Percentiles rank a stretch among this genome's conserved stretches.
Evolutionary conservation across 2,113 vertebrate genomes (phyloP).

Genomic region (Heterotis niloticus): DNA sequence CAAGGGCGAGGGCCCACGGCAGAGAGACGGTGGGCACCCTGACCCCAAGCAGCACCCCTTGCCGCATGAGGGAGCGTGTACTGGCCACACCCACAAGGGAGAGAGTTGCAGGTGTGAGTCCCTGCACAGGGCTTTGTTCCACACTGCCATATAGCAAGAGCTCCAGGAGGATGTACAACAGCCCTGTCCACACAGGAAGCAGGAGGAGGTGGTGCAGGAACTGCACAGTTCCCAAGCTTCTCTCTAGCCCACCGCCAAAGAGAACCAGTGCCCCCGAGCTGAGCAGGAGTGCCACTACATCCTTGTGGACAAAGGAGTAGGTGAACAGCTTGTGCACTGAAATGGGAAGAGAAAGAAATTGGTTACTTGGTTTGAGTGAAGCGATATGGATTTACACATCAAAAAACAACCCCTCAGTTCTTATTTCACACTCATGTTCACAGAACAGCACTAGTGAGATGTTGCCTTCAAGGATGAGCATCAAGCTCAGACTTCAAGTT

Average conservation of each 20-base stretch:
- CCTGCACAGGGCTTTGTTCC: slow-evolving; percentile 37
- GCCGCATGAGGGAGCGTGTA: slow-evolving; percentile 55
- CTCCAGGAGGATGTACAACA: slow-evolving; percentile 57
- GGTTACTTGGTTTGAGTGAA: not conserved
- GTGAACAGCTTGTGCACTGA: slow-evolving; percentile 76
- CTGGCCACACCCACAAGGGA: slow-evolving; percentile 60
- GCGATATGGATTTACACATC: not conserved
- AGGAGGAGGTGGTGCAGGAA: slow-evolving; percentile 61
- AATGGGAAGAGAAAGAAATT: not conserved
- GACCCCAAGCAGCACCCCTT: slow-evolving; percentile 57
- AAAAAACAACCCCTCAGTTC: no score
- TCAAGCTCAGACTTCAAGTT: no score
- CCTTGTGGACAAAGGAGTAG: slow-evolving; percentile 70
- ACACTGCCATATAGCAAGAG: slow-evolving; percentile 28
- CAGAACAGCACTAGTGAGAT: no score
- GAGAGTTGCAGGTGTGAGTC: slow-evolving; percentile 68
- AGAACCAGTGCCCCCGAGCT: slow-evolving; percentile 59
- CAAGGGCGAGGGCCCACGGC: slow-evolving; percentile 64
- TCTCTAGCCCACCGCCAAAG: slow-evolving; percentile 71
- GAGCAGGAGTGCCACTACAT: slow-evolving; percentile 56
- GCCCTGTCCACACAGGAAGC: slow-evolving; percentile 53
- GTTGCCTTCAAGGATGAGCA: no score
- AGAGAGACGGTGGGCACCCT: slow-evolving; percentile 59
- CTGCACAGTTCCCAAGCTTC: slow-evolving; percentile 65
- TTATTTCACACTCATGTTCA: not conserved